These are phyloP conservation scores for Mythimna pallens DNA, from an alignment of 2,888 invertebrate genomes.

Conservation along the genomic window DNA sequence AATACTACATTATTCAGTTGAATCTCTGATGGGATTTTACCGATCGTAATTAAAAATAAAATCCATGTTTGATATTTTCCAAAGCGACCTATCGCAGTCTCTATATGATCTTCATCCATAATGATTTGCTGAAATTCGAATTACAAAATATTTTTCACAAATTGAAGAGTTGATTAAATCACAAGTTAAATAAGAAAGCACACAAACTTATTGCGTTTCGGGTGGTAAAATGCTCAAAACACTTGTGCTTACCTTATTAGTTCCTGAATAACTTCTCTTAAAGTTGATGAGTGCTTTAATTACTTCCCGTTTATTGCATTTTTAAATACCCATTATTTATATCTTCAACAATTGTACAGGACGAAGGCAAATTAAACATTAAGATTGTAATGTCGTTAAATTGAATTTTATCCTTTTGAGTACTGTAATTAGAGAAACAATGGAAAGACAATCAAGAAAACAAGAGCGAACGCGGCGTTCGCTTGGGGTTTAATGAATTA, in stretches of 20 bases:
- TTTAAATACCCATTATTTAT: slow-evolving; percentile 27
- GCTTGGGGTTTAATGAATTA: too few relatives aligned
- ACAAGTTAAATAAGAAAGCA: background rate
- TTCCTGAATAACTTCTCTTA: background rate
- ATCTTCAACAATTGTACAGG: slow-evolving; percentile 10
- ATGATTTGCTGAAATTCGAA: slow-evolving; percentile 12
- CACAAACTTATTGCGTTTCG: background rate
- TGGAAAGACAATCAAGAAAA: too few relatives aligned
- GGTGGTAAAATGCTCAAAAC: background rate
- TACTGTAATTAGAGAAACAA: too few relatives aligned
- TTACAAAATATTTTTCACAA: background rate
- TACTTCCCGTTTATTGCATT: background rate
- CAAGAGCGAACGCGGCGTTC: too few relatives aligned
- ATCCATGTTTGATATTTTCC: slow-evolving; percentile 90
- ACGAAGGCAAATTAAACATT: background rate
- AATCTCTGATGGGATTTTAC: slow-evolving; percentile 90
- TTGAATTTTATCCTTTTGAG: too few relatives aligned
- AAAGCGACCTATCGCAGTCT: slow-evolving; percentile 88
- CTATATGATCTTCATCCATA: slow-evolving; percentile 72
- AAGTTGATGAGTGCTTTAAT: background rate
- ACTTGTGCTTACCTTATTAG: slow-evolving; percentile 15
- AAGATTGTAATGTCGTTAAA: background rate
- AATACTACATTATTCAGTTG: slow-evolving; percentile 90
- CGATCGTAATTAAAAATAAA: slow-evolving; percentile 84
- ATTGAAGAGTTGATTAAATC: background rate